These are phyloP conservation scores for Epinephelus awoara DNA, from an alignment of 2,797 vertebrate genomes.

Conservation along the genomic window DNA sequence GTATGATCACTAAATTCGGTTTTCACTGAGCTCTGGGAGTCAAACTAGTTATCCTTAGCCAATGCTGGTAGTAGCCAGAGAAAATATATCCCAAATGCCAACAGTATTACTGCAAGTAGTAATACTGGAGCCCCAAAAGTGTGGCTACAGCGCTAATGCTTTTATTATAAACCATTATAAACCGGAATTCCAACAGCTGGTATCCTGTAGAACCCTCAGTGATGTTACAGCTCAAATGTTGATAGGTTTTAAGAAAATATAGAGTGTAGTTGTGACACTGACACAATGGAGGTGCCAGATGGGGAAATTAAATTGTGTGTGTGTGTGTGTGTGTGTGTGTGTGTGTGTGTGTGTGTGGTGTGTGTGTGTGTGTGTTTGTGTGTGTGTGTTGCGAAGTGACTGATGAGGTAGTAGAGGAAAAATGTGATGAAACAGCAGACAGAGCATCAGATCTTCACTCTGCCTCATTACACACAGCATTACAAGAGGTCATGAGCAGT, in stretches of 20 bases:
- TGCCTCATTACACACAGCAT: slow-evolving; percentile 22
- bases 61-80: slow-evolving; percentile 19
- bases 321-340: background rate
- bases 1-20: slow-evolving; percentile 24
- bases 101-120: background rate
- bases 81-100: slow-evolving; percentile 27
- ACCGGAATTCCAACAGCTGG: background rate
- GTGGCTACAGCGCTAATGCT: background rate
- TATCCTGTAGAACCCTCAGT: background rate
- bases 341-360: background rate
- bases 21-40: slow-evolving; percentile 27
- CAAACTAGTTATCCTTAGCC: slow-evolving; percentile 21
- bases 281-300: background rate
- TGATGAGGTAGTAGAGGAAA: slow-evolving; percentile 6
- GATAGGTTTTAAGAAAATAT: slow-evolving; percentile 1
- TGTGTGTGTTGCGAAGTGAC: slow-evolving; percentile 11
- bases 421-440: slow-evolving; percentile 1
- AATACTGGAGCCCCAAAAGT: slow-evolving; percentile 16
- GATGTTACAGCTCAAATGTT: background rate
- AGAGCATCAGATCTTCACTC: slow-evolving; percentile 26
- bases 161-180: background rate
- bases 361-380: background rate
- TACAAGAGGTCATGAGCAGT: slow-evolving; percentile 4
- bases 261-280: background rate
- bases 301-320: slow-evolving; percentile 10